Base-by-base conservation (phyloP, 1,140 invertebrate genomes). In the Musca domestica region DNA sequence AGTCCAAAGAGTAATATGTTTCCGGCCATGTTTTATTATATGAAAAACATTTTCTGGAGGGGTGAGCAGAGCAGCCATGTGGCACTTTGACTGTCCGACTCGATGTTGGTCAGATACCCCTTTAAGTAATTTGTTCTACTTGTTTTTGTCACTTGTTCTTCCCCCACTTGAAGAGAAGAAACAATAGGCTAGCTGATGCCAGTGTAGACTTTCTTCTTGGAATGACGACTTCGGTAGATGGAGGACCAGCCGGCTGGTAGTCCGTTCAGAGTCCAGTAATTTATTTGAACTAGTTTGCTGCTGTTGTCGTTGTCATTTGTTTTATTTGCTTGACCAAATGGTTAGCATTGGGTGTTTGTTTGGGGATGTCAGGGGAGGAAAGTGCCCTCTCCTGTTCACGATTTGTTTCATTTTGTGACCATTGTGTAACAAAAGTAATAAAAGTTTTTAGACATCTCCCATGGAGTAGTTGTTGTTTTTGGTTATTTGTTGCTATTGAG, bases 401-500 rank as follows among this genome's bases (percentile, higher is more conserved):
- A 34, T 27, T 27, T 27, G 56, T 41, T 41, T 61, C 19, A 10
- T 34, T 61, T 61, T 61, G 56, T 23, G 56, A 17, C 27, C 27
- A 61, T 61, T 61, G n/a, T 41, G n/a, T 34, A 34, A 34, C 56
- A 19, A 61, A 61, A 61, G 56, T 61, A 61, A 61, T 61, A 61
- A 61, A 61, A 61, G 56, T 61, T 61, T 61, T 61, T 61, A 61
- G 56, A 61, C 56, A 61, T 61, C 27, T 61, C 27, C 56, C 56
- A 61, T 61, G 27, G 56, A 61, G 56, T 41, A 30, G 27, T 58
- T 58, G 25, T 58, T n/a, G n/a, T n/a, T n/a, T n/a, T 58, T 30
- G 34, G 56, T 41, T 61, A 61, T 34, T 61, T 61, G 27, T 41
- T 61, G 19, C 34, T 61, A 17, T 61, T 61, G 27, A 34, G 30